phyloP scores from a whole-genome alignment of 2,113 vertebrate genomes.

The Genyomyrus donnyi region DNA sequence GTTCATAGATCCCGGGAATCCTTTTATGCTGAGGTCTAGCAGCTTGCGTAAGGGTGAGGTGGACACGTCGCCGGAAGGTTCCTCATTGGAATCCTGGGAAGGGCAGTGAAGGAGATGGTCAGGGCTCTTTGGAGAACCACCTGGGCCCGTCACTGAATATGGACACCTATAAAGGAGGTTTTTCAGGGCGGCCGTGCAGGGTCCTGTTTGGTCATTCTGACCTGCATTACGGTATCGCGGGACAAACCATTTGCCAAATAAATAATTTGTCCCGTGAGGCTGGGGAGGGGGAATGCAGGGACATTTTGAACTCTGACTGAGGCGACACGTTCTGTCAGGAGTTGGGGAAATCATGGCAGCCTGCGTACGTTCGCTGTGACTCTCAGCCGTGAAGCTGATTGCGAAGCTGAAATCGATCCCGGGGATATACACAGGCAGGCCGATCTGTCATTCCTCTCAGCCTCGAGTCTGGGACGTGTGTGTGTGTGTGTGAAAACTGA shows the following conservation, averaged over 20 bases:
- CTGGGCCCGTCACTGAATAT: not conserved
- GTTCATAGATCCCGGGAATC: not conserved
- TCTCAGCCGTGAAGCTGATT: not conserved
- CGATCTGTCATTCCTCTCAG: not conserved
- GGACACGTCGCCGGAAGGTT: not conserved
- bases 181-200: not conserved
- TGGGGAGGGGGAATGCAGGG: not conserved
- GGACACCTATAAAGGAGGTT: not conserved
- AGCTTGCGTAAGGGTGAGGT: not conserved
- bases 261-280: not conserved
- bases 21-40: not conserved
- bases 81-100: not conserved
- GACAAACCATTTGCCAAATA: not conserved
- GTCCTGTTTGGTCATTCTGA: not conserved
- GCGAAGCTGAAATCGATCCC: not conserved
- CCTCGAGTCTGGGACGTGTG: not conserved
- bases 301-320: not conserved
- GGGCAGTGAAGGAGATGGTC: not conserved
- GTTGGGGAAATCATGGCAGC: not conserved
- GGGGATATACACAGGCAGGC: not conserved
- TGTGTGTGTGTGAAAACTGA: not conserved
- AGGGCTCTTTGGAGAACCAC: not conserved
- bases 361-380: not conserved
- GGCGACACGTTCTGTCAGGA: not conserved
- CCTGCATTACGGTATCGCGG: not conserved